Percentiles rank a stretch among this genome's conserved stretches.
These are phyloP conservation scores for Triplophysa bombifrons DNA, from an alignment of 2,797 vertebrate species.

Conservation along the genomic window DNA sequence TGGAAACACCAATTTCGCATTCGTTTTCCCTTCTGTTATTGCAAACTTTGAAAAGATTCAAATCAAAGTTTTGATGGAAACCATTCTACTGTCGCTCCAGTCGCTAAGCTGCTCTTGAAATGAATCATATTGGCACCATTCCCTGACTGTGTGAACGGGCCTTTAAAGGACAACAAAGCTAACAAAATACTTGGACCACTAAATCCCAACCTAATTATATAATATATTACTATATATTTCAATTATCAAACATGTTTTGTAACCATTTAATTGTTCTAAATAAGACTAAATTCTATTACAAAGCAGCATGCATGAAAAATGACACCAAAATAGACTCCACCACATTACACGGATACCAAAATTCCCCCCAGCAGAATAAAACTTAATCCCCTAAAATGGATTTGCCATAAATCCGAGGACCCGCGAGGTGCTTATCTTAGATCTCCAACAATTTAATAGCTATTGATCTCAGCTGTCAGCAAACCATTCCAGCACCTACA, in stretches of 20 bases:
- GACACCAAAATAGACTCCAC: not conserved
- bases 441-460: conserved; percentile 26
- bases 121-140: no score
- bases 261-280: not conserved
- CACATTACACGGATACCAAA: conserved; percentile 14
- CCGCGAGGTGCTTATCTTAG: conserved; percentile 6
- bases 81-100: no score
- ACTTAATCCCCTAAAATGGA: conserved; percentile 20
- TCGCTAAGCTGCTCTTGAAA: no score
- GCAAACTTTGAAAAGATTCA: no score
- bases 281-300: not conserved
- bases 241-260: not conserved
- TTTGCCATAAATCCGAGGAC: conserved; percentile 12
- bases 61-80: no score
- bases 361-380: not conserved
- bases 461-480: conserved; percentile 39
- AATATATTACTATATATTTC: not conserved
- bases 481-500: conserved; percentile 7
- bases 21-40: no score
- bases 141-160: no score
- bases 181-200: not conserved
- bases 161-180: not conserved
- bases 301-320: conserved; percentile 27
- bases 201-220: not conserved
- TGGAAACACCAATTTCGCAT: no score